Conservation (phyloP, 2,888 invertebrate species). For the Octodonta nipae region DNA sequence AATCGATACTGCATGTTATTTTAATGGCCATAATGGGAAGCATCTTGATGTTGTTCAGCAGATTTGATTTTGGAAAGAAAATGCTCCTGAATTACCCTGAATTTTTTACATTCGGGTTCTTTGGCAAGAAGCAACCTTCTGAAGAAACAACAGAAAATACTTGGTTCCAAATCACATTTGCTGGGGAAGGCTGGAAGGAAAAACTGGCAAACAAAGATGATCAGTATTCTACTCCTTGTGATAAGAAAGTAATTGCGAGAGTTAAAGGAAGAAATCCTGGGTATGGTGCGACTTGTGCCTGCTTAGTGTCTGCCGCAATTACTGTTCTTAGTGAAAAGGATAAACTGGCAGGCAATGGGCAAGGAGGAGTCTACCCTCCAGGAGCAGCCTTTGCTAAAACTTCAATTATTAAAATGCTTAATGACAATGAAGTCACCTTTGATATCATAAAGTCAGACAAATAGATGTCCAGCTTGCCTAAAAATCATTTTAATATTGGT, state of each 20-base stretch:
- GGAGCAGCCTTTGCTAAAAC: slow-evolving; percentile 77
- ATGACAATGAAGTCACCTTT: slow-evolving; percentile 58
- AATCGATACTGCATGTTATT: slow-evolving; percentile 41
- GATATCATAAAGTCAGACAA: slow-evolving; percentile 43
- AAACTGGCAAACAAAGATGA: slow-evolving; percentile 44
- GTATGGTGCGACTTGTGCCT: slow-evolving; percentile 69
- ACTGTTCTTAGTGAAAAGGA: slow-evolving; percentile 61
- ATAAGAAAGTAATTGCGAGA: slow-evolving; percentile 50
- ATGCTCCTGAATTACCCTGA: slow-evolving; percentile 43
- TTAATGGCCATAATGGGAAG: slow-evolving; percentile 42
- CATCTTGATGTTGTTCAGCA: slow-evolving; percentile 40
- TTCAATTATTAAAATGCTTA: slow-evolving; percentile 57
- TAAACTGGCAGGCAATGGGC: slow-evolving; percentile 49
- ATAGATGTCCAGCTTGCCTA: too few relatives aligned
- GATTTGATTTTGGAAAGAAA: slow-evolving; percentile 43
- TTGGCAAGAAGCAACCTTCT: slow-evolving; percentile 18
- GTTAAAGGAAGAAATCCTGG: slow-evolving; percentile 61
- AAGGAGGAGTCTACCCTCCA: slow-evolving; percentile 75
- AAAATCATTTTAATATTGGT: too few relatives aligned
- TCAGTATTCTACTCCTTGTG: slow-evolving; percentile 38
- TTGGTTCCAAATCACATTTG: slow-evolving; percentile 53
- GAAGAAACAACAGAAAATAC: slow-evolving; percentile 46
- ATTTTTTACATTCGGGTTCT: slow-evolving; percentile 10
- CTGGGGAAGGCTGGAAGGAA: slow-evolving; percentile 68
- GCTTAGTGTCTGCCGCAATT: slow-evolving; percentile 58